phyloP scores from a whole-genome alignment of 1,140 invertebrate genomes.

The Orchesella cincta region DNA sequence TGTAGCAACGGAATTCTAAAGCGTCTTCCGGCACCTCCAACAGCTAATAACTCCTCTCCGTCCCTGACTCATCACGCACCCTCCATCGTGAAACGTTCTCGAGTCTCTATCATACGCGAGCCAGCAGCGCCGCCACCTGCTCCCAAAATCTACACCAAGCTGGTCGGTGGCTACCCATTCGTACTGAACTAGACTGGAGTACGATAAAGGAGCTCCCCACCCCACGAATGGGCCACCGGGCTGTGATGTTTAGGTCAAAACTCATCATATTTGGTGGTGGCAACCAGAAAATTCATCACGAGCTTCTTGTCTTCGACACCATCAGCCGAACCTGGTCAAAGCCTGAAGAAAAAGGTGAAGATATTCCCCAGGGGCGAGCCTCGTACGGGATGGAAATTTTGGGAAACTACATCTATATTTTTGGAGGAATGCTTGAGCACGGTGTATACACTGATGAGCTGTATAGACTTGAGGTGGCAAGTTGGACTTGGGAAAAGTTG shows the following conservation, averaged over 20 bases:
- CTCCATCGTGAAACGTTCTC: too few relatives aligned
- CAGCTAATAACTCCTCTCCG: too few relatives aligned
- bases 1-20: too few relatives aligned
- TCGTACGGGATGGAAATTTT: constrained; percentile 98
- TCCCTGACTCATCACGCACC: too few relatives aligned
- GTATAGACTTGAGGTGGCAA: constrained; percentile 84
- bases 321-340: constrained; percentile 98
- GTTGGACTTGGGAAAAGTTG: constrained; percentile 97
- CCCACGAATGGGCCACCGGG: constrained; percentile 97
- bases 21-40: too few relatives aligned
- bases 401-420: constrained; percentile 90
- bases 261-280: constrained; percentile 99
- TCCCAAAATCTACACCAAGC: too few relatives aligned
- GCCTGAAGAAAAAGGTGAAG: constrained; percentile 94
- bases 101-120: too few relatives aligned
- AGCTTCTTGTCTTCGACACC: constrained; percentile 98
- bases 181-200: too few relatives aligned
- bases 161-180: too few relatives aligned
- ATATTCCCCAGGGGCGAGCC: constrained; percentile 98
- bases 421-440: constrained; percentile 99
- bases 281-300: constrained; percentile 99
- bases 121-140: too few relatives aligned
- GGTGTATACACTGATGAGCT: constrained; percentile 98
- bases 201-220: too few relatives aligned
- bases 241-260: constrained; percentile 96